Conservation (phyloP, 1,140 invertebrate genomes). For the Tetragonula clypearis region DNA sequence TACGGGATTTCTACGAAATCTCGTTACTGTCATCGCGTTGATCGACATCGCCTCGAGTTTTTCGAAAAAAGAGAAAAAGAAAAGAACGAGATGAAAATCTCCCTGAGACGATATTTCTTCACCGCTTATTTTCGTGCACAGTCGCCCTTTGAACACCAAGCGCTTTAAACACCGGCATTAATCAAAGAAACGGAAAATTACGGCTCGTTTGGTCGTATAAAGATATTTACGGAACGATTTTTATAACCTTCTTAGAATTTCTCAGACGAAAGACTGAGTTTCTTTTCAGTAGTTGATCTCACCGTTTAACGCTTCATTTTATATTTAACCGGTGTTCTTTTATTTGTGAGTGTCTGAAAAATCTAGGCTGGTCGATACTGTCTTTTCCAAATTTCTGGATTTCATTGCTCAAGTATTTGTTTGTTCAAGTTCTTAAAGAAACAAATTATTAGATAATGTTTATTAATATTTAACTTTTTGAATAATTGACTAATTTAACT, state of each 20-base stretch:
- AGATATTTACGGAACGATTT: neutral
- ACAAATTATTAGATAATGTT: neutral
- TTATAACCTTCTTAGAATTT: neutral
- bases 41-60: neutral
- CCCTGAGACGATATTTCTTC: neutral
- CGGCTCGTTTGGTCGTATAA: neutral
- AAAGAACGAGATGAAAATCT: neutral
- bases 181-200: constrained; percentile 14
- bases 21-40: neutral
- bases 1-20: constrained; percentile 1
- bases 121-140: neutral
- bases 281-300: neutral
- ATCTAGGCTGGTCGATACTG: too few species aligned
- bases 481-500: too few species aligned
- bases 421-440: neutral
- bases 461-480: too few species aligned
- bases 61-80: neutral
- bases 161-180: neutral
- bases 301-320: neutral
- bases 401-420: neutral
- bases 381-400: neutral
- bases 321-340: neutral
- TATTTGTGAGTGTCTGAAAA: too few species aligned
- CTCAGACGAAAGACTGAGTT: neutral
- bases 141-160: neutral